phyloP scores from a whole-genome alignment of 2,888 invertebrate species.

The Epirrhoe alternata region DNA sequence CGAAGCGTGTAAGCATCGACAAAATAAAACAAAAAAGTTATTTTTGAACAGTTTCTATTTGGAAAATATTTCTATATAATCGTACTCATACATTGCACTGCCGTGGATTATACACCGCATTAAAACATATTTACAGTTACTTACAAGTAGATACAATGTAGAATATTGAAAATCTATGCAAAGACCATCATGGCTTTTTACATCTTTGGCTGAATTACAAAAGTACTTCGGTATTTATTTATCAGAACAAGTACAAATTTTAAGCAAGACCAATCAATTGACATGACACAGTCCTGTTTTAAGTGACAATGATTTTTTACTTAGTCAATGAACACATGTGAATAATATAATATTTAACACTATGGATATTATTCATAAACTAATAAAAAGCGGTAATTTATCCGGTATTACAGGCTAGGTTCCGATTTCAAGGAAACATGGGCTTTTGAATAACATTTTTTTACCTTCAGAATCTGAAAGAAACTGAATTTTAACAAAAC shows the following conservation, averaged over 20 bases:
- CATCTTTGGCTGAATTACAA: slow-evolving; percentile 54
- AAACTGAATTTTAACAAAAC: too few species aligned
- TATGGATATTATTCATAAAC: too few species aligned
- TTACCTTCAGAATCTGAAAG: too few species aligned
- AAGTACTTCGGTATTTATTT: background rate
- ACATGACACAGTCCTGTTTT: too few species aligned
- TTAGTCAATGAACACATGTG: too few species aligned
- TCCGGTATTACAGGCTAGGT: too few species aligned
- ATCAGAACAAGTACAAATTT: background rate
- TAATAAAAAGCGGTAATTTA: too few species aligned
- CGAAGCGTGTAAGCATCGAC: too few species aligned
- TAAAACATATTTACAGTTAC: background rate
- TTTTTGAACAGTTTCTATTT: slow-evolving; percentile 53
- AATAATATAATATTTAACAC: too few species aligned
- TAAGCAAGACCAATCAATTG: background rate
- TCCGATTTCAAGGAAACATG: too few species aligned
- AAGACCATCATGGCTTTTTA: slow-evolving; percentile 44
- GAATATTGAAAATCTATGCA: slow-evolving; percentile 39
- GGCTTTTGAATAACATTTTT: too few species aligned
- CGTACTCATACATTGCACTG: slow-evolving; percentile 34
- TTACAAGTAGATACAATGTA: background rate
- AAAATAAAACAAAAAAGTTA: background rate
- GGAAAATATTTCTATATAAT: slow-evolving; percentile 66
- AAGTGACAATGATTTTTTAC: too few species aligned
- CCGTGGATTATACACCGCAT: slow-evolving; percentile 18